These are phyloP conservation scores for Poecile montanus DNA, from an alignment of 2,797 vertebrate species.

Conservation along the genomic window DNA sequence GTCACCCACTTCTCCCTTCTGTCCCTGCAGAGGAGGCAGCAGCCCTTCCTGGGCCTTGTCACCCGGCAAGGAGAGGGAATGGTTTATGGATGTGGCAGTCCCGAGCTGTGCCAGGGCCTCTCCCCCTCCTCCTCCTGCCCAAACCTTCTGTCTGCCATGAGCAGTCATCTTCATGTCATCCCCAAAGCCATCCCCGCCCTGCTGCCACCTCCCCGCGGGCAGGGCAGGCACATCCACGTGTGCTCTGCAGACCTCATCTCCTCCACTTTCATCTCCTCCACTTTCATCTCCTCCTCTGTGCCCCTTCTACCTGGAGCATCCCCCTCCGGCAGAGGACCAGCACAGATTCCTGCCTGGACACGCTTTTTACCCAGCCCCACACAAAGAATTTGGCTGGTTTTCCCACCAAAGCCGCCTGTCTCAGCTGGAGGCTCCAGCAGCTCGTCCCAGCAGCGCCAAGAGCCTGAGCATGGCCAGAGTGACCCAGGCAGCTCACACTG, in stretches of 20 bases:
- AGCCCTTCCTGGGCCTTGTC: background rate
- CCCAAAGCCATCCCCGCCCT: background rate
- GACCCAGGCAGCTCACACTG: background rate
- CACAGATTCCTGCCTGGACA: background rate
- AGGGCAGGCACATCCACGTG: background rate
- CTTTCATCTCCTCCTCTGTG: background rate
- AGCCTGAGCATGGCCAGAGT: rapidly evolving
- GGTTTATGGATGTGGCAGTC: background rate
- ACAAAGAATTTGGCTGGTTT: background rate
- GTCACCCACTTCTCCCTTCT: rapidly evolving
- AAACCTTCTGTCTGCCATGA: background rate
- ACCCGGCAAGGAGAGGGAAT: background rate
- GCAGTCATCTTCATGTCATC: background rate
- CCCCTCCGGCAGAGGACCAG: rapidly evolving
- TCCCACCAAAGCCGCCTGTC: background rate
- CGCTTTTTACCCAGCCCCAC: background rate
- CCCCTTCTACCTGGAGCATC: background rate
- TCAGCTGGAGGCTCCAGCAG: background rate
- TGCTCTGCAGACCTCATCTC: background rate
- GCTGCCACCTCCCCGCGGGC: rapidly evolving
- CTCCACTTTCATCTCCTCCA: background rate
- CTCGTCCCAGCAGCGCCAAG: background rate
- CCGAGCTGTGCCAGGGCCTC: background rate
- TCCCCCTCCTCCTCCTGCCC: background rate
- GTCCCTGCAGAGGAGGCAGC: background rate